Percentiles rank a stretch among this genome's conserved stretches.
These are phyloP conservation scores for Cebus imitator DNA, from an alignment of 2,113 vertebrate genomes.

Conservation along the genomic window DNA sequence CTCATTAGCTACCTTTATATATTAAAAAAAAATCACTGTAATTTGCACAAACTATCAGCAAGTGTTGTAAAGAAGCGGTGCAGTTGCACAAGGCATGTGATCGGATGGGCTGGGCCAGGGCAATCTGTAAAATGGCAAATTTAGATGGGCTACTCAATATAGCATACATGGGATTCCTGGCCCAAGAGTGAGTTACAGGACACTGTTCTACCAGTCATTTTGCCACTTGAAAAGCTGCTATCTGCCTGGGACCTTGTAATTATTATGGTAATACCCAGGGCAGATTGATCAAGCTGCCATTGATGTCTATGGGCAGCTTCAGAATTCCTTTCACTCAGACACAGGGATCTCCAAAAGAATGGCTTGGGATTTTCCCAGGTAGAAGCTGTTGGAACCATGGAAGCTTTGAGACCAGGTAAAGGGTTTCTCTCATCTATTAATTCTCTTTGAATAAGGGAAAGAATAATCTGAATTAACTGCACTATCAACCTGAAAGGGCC, in stretches of 20 bases:
- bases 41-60: constrained; percentile 3
- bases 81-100: neutral
- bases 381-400: constrained; percentile 27
- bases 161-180: neutral
- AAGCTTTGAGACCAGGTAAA: constrained; percentile 44
- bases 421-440: constrained; percentile 28
- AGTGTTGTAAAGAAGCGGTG: neutral
- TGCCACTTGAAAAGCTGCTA: constrained; percentile 56
- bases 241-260: constrained; percentile 45
- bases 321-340: constrained; percentile 59
- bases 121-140: constrained; percentile 39
- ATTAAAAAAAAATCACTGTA: neutral
- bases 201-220: constrained; percentile 1
- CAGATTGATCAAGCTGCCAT: constrained; percentile 27
- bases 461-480: constrained; percentile 58
- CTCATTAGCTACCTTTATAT: constrained; percentile 44
- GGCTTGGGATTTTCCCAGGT: constrained; percentile 67
- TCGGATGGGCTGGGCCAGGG: neutral
- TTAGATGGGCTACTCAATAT: constrained; percentile 55
- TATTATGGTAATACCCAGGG: constrained; percentile 69
- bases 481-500: constrained; percentile 50
- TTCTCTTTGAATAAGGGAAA: constrained; percentile 66
- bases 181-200: constrained; percentile 4
- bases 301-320: constrained; percentile 1
- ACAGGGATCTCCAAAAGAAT: constrained; percentile 50